These are phyloP conservation scores for Coleophora flavipennella DNA, from an alignment of 2,888 invertebrate species.

Conservation along the genomic window DNA sequence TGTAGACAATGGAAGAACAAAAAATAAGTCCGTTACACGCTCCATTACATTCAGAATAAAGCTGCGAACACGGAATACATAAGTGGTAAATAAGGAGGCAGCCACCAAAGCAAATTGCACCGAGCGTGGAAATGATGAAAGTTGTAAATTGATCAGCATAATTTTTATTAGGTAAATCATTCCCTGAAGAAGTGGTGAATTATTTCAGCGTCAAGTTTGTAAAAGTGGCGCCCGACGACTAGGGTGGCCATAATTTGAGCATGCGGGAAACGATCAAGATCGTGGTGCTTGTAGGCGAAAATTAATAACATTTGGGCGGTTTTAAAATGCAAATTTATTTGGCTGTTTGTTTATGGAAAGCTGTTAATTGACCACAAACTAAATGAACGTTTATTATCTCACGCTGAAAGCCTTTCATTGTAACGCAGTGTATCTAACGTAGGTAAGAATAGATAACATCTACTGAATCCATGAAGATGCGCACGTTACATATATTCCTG, in stretches of 20 bases:
- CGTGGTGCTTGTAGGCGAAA: too few species aligned
- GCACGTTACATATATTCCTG: too few species aligned
- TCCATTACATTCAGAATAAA: constrained; percentile 7
- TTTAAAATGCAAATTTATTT: not conserved
- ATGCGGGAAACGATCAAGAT: not conserved
- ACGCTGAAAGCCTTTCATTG: too few species aligned
- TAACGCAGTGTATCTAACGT: too few species aligned
- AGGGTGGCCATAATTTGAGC: constrained; percentile 11
- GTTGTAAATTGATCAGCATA: constrained; percentile 46
- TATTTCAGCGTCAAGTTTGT: constrained; percentile 28
- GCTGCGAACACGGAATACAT: constrained; percentile 3
- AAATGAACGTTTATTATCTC: too few species aligned
- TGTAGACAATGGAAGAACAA: constrained; percentile 7
- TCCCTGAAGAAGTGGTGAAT: constrained; percentile 18
- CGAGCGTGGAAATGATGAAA: constrained; percentile 30
- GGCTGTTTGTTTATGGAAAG: not conserved
- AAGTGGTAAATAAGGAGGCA: constrained; percentile 17
- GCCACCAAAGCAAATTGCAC: constrained; percentile 5
- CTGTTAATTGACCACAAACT: not conserved
- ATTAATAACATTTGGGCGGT: not conserved
- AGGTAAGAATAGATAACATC: too few species aligned
- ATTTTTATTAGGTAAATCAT: constrained; percentile 50
- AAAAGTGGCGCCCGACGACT: constrained; percentile 20
- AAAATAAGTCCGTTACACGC: constrained; percentile 10
- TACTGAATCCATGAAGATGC: too few species aligned